phyloP scores from a whole-genome alignment of 2,888 invertebrate genomes.

The Anoplius nigerrimus region DNA sequence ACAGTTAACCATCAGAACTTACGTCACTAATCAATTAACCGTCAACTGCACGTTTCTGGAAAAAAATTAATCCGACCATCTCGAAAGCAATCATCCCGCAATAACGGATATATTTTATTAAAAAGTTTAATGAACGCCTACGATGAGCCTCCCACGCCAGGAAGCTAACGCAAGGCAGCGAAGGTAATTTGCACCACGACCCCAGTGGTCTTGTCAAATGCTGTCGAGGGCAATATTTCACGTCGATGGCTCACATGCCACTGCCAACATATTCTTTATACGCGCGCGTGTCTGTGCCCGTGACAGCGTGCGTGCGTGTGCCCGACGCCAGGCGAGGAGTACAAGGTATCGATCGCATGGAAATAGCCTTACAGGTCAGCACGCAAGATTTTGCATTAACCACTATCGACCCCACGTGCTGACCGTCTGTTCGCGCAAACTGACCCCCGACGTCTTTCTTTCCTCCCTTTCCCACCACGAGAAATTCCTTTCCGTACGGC shows the following conservation, averaged over 20 bases:
- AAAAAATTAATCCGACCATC: too few relatives aligned
- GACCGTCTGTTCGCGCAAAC: too few relatives aligned
- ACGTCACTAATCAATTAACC: too few relatives aligned
- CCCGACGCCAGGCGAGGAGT: slow-evolving; percentile 14
- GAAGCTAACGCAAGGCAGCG: slow-evolving; percentile 22
- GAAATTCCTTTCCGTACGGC: too few relatives aligned
- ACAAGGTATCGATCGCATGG: slow-evolving; percentile 51
- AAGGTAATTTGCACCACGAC: slow-evolving; percentile 28
- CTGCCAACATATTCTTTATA: slow-evolving; percentile 32
- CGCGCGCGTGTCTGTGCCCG: too few relatives aligned
- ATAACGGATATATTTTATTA: too few relatives aligned
- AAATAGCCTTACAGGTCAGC: slow-evolving; percentile 58
- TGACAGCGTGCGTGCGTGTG: slow-evolving; percentile 1
- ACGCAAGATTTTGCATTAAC: slow-evolving; percentile 58
- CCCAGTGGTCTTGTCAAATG: slow-evolving; percentile 31
- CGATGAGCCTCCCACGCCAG: slow-evolving; percentile 4
- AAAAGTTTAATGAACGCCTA: too few relatives aligned
- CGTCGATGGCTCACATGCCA: slow-evolving; percentile 37
- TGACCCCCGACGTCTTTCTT: too few relatives aligned
- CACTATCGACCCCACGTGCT: slow-evolving; percentile 39
- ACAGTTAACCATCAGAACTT: too few relatives aligned
- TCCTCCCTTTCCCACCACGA: too few relatives aligned
- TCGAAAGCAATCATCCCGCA: too few relatives aligned
- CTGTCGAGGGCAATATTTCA: slow-evolving; percentile 37
- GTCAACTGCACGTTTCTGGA: too few relatives aligned